phyloP scores from a whole-genome alignment of 92 coral and sea anemone species.

The Porites divaricata region DNA sequence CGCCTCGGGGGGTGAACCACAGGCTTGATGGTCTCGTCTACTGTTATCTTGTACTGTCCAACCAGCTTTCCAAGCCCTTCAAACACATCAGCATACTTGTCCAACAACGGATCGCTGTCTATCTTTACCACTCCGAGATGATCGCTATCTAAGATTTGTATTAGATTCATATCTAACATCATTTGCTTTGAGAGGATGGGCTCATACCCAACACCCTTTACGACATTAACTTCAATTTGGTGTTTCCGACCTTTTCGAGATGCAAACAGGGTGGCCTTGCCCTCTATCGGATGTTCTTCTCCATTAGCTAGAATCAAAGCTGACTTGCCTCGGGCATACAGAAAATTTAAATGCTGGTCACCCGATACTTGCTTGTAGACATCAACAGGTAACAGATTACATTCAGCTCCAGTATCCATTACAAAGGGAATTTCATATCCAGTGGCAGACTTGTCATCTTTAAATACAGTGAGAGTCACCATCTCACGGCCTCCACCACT shows the following conservation, averaged over 20 bases:
- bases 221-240: slow-evolving; percentile 54
- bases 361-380: slow-evolving; percentile 37
- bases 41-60: slow-evolving; percentile 28
- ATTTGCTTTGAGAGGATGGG: slow-evolving; percentile 59
- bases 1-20: slow-evolving; percentile 41
- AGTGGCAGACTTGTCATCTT: slow-evolving; percentile 2
- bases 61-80: slow-evolving; percentile 47
- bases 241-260: slow-evolving; percentile 37
- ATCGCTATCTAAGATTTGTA: slow-evolving; percentile 34
- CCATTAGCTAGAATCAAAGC: slow-evolving; percentile 59
- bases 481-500: slow-evolving; percentile 28
- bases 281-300: slow-evolving; percentile 56
- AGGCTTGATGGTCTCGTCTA: slow-evolving; percentile 36
- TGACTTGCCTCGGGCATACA: slow-evolving; percentile 35
- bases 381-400: slow-evolving; percentile 52
- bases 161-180: slow-evolving; percentile 56
- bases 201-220: slow-evolving; percentile 50
- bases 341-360: slow-evolving; percentile 10
- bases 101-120: slow-evolving; percentile 29
- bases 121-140: slow-evolving; percentile 15
- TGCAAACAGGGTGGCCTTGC: slow-evolving; percentile 35
- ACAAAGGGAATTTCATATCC: slow-evolving; percentile 40
- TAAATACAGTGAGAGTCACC: slow-evolving; percentile 35
- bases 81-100: slow-evolving; percentile 33
- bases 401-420: slow-evolving; percentile 62